Base-by-base conservation (phyloP, 1,140 invertebrate genomes). In the Aporrectodea caliginosa region DNA sequence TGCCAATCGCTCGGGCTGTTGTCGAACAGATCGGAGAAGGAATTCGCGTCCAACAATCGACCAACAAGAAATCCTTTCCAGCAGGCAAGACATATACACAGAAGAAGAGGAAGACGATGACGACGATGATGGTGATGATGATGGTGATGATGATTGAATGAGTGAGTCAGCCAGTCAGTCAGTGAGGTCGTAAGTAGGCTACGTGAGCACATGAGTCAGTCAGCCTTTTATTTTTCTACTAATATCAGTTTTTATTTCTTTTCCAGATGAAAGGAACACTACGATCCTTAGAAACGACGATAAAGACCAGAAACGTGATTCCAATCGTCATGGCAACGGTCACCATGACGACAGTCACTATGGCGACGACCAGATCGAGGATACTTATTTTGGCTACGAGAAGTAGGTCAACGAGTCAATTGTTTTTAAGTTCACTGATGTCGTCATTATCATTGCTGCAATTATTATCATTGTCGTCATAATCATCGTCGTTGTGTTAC, bases 1-100 rank as follows among this genome's bases (percentile, higher is more conserved):
- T 89, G 1, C 88, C 89, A 0, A 89, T 89, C 29, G 86, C 84
- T 0, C 83, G 85, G 43, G 86, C 86, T 31, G 85, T 89, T 2
- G 72, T 86, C 29, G 22, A 71, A 14, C 81, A 85, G 75, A 70
- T 75, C 29, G 33, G 58, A 2, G 79, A 81, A 35, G 71, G 29
- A 27, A 6, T 32, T 14, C 74, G 32, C 43, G 43, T 58, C 43
- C 43, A 27, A 32, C 31, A 12, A 34, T 12, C 22, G 34, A 27
- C 16, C 34, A 31, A 73, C 14, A 31, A 16, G 14, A 31, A 27
- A 16, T 33, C 14, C 22, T n/a, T 12, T 76, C 16, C 14, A 16
- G 16, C 16, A 69, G n/a, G n/a, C 58, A n/a, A 12, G n/a, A 69
- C 16, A 14, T 69, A 14, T 16, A 27, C n/a, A 76, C 14, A 43